phyloP scores from a whole-genome alignment of 2,113 vertebrate genomes.

The Laterallus jamaicensis region DNA sequence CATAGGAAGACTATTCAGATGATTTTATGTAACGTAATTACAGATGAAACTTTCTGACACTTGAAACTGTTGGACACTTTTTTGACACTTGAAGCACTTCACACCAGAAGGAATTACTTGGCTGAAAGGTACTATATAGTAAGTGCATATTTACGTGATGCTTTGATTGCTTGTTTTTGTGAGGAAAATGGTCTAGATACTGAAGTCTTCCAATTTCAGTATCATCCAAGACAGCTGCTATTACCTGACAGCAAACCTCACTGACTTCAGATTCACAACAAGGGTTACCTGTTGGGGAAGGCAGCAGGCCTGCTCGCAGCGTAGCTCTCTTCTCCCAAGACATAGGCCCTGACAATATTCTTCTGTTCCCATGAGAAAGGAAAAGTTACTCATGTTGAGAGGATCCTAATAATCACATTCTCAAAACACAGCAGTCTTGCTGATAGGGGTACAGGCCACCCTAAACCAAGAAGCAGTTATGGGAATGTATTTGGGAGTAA shows the following conservation, averaged over 20 bases:
- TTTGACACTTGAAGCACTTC: background rate
- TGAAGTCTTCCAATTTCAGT: background rate
- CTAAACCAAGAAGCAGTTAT: no score
- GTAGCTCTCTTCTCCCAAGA: no score
- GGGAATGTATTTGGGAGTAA: no score
- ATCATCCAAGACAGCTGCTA: background rate
- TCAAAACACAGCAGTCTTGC: no score
- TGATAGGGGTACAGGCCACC: no score
- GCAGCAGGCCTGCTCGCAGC: no score
- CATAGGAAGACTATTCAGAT: background rate
- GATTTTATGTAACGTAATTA: background rate
- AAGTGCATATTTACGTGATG: background rate
- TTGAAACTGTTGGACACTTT: background rate
- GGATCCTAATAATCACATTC: no score
- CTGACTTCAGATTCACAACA: background rate
- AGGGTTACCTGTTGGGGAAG: background rate
- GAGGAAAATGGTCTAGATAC: background rate
- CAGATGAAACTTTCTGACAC: background rate
- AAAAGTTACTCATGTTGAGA: no score
- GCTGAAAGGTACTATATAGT: background rate
- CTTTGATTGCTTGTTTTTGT: background rate
- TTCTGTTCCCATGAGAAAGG: no score
- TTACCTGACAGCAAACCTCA: background rate
- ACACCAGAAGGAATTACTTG: background rate
- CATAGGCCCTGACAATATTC: no score